Evolutionary conservation across 2,888 invertebrate species (phyloP), one percentile per base, ranked within the genome.

Genomic region (Megaustenia siamemsis): DNA sequence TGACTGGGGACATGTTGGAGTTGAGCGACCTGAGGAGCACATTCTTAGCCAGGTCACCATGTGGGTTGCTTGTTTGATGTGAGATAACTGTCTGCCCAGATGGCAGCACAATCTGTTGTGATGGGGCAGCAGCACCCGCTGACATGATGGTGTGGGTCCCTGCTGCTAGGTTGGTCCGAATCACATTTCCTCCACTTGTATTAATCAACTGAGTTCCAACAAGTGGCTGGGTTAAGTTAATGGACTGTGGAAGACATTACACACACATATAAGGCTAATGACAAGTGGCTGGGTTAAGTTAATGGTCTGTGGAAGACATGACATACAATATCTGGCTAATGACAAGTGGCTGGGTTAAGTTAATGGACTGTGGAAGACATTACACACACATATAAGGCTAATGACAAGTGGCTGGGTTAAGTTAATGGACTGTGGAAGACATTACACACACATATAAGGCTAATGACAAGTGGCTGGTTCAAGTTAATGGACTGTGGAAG

Each of bases 121-220:
- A 56, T 21, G 38, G 15, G 28, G 76, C 76, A 35, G 76, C 24
- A 32, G 76, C 43, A 24, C 56, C 56, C 5, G 83, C 53, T 10
- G 68, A 56, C 53, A 82, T 75, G 40, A 82, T 56, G 43, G 82
- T 75, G 35, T 60, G 83, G 2, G 56, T 63, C 4, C 60, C 75
- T 12, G 71, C 81, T 18, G 85, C 68, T 66, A 85, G 53, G 35
- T 40, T 81, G 40, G 81, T 43, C 4, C 76, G 75, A 28, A 85
- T 81, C 38, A 85, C 81, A 43, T 81, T 81, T n/a, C 79, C 73
- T 60, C 53, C 81, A n/a, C 49, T 69, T 43, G 77, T 71, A 24
- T 81, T 81, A 40, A 85, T 75, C 53, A 85, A n/a, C 56, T 85
- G 85, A 28, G 85, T 85, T n/a, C 85, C 81, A 3, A 85, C 69